Percentiles rank a stretch among this genome's conserved stretches.
Evolutionary conservation across 1,140 invertebrate species (phyloP).

Genomic region (Drosophila saltans): DNA sequence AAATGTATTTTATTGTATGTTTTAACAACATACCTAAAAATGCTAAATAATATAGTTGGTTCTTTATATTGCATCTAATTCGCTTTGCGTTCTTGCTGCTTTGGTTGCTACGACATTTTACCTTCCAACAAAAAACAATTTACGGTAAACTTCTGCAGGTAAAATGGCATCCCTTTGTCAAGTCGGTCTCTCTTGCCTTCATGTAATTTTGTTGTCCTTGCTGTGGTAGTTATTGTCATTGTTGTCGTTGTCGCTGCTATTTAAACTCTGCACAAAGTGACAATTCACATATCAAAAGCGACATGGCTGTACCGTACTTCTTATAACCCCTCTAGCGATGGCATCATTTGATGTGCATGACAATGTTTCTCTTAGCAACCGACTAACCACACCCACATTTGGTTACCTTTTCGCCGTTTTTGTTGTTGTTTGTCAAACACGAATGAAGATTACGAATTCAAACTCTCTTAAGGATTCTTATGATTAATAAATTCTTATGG

Average conservation of each 20-base stretch:
- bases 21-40: slow-evolving; percentile 14
- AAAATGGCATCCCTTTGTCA: slow-evolving; percentile 77
- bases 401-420: slow-evolving; percentile 28
- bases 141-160: slow-evolving; percentile 69
- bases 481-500: no score
- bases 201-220: slow-evolving; percentile 26
- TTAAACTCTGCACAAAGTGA: slow-evolving; percentile 77
- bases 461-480: slow-evolving; percentile 70
- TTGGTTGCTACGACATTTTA: no score
- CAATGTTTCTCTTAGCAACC: slow-evolving; percentile 54
- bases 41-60: slow-evolving; percentile 65
- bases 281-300: slow-evolving; percentile 76
- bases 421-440: slow-evolving; percentile 38
- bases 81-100: slow-evolving; percentile 49
- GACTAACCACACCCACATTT: slow-evolving; percentile 38
- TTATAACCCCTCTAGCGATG: slow-evolving; percentile 32
- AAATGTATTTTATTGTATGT: no score
- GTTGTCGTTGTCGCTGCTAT: slow-evolving; percentile 70
- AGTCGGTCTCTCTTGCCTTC: slow-evolving; percentile 36
- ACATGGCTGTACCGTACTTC: not conserved
- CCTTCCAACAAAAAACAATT: slow-evolving; percentile 65
- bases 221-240: slow-evolving; percentile 35
- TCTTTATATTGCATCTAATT: slow-evolving; percentile 56
- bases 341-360: slow-evolving; percentile 81
- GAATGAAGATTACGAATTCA: slow-evolving; percentile 78